phyloP scores from a whole-genome alignment of 2,113 vertebrate species.

The Erythrolamprus reginae region DNA sequence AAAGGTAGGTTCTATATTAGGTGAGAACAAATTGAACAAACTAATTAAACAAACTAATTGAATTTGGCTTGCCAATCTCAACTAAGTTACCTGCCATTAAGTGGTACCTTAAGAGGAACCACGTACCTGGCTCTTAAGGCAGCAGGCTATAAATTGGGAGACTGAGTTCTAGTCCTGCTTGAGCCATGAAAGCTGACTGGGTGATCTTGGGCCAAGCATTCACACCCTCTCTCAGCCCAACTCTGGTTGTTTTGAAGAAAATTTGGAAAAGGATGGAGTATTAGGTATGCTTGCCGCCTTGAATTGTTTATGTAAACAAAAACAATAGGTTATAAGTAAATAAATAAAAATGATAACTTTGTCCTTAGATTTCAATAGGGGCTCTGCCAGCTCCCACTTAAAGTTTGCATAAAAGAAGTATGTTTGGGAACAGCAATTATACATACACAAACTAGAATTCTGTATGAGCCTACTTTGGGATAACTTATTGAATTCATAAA shows the following conservation, averaged over 20 bases:
- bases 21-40: background rate
- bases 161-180: background rate
- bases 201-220: background rate
- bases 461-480: background rate
- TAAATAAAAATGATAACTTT: background rate
- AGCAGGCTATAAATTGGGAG: background rate
- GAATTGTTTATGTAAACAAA: background rate
- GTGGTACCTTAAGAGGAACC: background rate
- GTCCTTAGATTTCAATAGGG: background rate
- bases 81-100: background rate
- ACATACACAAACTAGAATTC: background rate
- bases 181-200: background rate
- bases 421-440: background rate
- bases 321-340: background rate
- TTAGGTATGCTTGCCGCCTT: background rate
- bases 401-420: background rate
- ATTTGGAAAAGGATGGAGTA: background rate
- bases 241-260: background rate
- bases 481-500: background rate
- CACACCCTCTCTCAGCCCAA: background rate
- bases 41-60: too few species aligned
- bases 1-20: constrained; percentile 71
- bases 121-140: background rate
- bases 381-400: accelerated
- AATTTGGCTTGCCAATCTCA: background rate